Evolutionary conservation across 2,113 vertebrate genomes (phyloP).

Genomic region (Aramus guarauna): DNA sequence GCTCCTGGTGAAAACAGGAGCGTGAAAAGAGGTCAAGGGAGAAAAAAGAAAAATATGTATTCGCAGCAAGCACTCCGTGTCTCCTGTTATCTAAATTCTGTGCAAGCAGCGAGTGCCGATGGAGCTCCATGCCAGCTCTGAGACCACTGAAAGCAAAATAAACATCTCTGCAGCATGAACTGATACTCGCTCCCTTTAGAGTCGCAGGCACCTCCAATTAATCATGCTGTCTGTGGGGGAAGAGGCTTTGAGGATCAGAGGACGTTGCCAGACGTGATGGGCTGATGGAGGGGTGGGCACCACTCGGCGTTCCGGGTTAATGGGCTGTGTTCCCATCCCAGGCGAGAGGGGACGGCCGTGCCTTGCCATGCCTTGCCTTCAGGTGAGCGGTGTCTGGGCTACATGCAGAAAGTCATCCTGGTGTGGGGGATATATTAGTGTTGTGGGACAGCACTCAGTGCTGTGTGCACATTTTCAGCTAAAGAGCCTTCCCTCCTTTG

Average conservation of each 20-base stretch:
- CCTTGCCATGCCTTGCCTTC: not conserved
- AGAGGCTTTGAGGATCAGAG: not conserved
- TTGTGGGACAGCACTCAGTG: not conserved
- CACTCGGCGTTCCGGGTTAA: not conserved
- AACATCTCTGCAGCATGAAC: constrained; percentile 36
- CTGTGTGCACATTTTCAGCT: not conserved
- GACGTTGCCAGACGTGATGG: not conserved
- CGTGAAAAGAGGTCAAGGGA: constrained; percentile 40
- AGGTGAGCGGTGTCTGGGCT: not conserved
- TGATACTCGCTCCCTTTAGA: not conserved
- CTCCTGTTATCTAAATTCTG: constrained; percentile 7
- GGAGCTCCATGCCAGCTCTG: not conserved
- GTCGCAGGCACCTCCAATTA: constrained; percentile 24
- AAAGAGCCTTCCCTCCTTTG: not conserved
- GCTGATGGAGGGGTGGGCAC: not conserved
- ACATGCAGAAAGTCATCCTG: not conserved
- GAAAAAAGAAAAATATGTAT: not conserved
- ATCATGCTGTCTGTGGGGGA: constrained; percentile 29
- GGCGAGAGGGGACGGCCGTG: accelerated
- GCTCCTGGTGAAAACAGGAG: constrained; percentile 24
- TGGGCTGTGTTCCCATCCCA: not conserved
- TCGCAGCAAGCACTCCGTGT: not conserved
- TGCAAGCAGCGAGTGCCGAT: not conserved
- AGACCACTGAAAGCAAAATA: constrained; percentile 46
- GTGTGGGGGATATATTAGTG: not conserved